Conservation (phyloP, 2,888 invertebrate species). For the Euclidia mi region DNA sequence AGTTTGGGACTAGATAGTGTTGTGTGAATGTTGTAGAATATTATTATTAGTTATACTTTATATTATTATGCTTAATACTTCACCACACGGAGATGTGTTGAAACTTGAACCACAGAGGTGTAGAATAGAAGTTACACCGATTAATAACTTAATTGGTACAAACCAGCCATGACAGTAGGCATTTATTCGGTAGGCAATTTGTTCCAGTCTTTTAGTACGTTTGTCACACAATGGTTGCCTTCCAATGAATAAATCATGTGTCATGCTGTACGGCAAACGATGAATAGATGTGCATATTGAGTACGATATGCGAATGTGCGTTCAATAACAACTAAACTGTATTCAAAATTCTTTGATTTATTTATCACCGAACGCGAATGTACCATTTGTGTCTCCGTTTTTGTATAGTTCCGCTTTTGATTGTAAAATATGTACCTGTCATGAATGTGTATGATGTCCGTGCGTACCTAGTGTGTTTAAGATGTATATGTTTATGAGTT, state of each 20-base stretch:
- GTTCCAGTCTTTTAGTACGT: slow-evolving; percentile 50
- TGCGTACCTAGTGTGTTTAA: too few species aligned
- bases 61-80: too few species aligned
- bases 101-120: too few species aligned
- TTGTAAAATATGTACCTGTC: slow-evolving; percentile 3
- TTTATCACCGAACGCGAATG: slow-evolving; percentile 11
- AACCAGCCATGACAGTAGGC: slow-evolving; percentile 23
- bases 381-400: slow-evolving; percentile 5
- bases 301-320: slow-evolving; percentile 52
- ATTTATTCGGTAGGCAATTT: slow-evolving; percentile 45
- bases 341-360: slow-evolving; percentile 20
- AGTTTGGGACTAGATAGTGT: too few species aligned
- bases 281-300: slow-evolving; percentile 70
- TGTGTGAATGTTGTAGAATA: too few species aligned
- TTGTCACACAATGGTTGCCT: slow-evolving; percentile 58
- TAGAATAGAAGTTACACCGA: too few species aligned
- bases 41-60: too few species aligned
- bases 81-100: too few species aligned
- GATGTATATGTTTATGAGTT: too few species aligned
- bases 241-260: slow-evolving; percentile 72
- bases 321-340: slow-evolving; percentile 61
- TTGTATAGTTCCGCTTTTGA: slow-evolving; percentile 4
- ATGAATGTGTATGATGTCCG: too few species aligned
- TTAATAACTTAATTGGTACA: slow-evolving; percentile 25
- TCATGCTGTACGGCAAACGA: slow-evolving; percentile 55